phyloP scores from a whole-genome alignment of 2,797 vertebrate species.

The Cyprinodon diabolis region DNA sequence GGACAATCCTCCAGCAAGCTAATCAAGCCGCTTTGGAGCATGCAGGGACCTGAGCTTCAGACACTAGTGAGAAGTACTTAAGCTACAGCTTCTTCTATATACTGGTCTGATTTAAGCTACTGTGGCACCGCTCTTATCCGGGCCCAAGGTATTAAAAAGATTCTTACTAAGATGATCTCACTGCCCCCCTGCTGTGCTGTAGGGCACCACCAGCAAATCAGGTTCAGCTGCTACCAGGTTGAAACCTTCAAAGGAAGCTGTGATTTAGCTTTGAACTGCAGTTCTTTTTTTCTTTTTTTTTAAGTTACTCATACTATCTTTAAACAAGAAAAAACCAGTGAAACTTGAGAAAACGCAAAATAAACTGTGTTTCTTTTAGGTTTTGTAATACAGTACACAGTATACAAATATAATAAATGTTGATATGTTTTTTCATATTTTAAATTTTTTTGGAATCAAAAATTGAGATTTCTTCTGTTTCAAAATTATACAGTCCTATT shows the following conservation, averaged over 20 bases:
- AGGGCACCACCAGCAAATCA: conserved; percentile 44
- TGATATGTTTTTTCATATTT: too few relatives aligned
- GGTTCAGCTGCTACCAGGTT: conserved; percentile 31
- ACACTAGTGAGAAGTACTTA: conserved; percentile 30
- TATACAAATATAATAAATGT: not conserved
- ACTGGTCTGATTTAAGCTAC: conserved; percentile 73
- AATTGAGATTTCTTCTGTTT: too few relatives aligned
- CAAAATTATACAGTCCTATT: too few relatives aligned
- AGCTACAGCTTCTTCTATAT: conserved; percentile 55
- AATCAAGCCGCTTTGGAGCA: conserved; percentile 78
- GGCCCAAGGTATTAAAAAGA: conserved; percentile 64
- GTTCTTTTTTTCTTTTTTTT: not conserved
- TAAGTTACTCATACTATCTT: not conserved
- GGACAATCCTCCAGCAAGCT: conserved; percentile 76
- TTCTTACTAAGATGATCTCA: conserved; percentile 69
- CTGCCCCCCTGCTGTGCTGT: conserved; percentile 56
- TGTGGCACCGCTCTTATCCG: conserved; percentile 66
- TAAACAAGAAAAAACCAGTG: not conserved
- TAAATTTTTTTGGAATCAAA: too few relatives aligned
- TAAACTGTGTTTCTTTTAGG: not conserved
- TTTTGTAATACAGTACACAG: too few relatives aligned
- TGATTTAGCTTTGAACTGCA: conserved; percentile 18
- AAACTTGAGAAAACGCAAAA: not conserved
- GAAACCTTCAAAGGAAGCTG: conserved; percentile 46
- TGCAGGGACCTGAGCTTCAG: conserved; percentile 41